These are phyloP conservation scores for Phocides pigmalion DNA, from an alignment of 1,140 invertebrate species.

Conservation along the genomic window DNA sequence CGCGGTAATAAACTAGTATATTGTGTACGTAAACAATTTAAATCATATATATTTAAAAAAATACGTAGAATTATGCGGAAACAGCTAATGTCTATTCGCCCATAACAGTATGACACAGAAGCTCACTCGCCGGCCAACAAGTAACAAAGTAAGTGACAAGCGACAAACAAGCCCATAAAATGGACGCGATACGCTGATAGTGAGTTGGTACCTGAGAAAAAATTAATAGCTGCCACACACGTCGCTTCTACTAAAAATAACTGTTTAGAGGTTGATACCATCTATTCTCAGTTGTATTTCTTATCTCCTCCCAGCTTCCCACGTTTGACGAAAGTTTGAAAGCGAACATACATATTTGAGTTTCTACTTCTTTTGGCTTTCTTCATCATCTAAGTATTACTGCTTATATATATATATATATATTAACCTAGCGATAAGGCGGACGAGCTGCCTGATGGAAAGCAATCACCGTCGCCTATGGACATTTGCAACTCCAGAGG, in stretches of 20 bases:
- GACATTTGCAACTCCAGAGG: too few relatives aligned
- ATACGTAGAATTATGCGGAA: not conserved
- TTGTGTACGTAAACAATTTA: too few relatives aligned
- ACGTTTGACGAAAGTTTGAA: not conserved
- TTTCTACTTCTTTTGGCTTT: too few relatives aligned
- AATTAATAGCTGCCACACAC: conserved; percentile 6
- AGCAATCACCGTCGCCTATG: too few relatives aligned
- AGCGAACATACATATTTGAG: too few relatives aligned
- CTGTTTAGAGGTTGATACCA: not conserved
- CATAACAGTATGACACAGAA: not conserved
- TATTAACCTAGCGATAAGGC: too few relatives aligned
- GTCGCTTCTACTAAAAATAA: not conserved
- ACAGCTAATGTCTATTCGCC: not conserved
- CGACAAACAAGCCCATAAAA: conserved; percentile 4
- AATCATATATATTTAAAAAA: not conserved
- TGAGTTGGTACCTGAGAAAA: not conserved
- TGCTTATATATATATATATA: too few relatives aligned
- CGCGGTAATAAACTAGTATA: too few relatives aligned
- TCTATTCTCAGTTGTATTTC: not conserved
- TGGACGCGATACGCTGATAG: not conserved
- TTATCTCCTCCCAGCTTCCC: not conserved
- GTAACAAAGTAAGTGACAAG: conserved; percentile 10
- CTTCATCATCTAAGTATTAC: too few relatives aligned
- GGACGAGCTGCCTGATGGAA: too few relatives aligned
- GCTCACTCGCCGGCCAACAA: too few relatives aligned